Percentiles rank a stretch among this genome's conserved stretches.
phyloP scores from a whole-genome alignment of 2,888 invertebrate genomes.

The Ophioninae sp. region DNA sequence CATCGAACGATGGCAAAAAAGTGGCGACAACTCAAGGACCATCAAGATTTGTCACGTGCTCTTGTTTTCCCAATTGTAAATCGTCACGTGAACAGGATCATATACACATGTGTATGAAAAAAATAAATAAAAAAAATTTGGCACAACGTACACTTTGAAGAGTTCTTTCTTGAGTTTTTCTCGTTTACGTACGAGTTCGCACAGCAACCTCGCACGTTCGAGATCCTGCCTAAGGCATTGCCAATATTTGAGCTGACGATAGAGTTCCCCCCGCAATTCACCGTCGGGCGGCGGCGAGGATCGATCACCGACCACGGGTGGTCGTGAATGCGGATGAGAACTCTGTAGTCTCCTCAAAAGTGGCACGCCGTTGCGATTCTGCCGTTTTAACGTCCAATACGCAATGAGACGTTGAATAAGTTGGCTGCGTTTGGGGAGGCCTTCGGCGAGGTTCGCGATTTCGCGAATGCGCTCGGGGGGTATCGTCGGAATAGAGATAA shows the following conservation, averaged over 20 bases:
- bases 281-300: conserved; percentile 77
- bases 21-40: not conserved
- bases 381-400: conserved; percentile 98
- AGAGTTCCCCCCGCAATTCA: conserved; percentile 85
- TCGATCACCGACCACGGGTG: conserved; percentile 73
- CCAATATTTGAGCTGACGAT: conserved; percentile 95
- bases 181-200: conserved; percentile 96
- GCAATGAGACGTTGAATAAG: conserved; percentile 95
- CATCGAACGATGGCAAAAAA: not conserved
- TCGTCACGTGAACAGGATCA: not conserved
- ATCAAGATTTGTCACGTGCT: not conserved
- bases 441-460: conserved; percentile 86
- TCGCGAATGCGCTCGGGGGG: conserved; percentile 94
- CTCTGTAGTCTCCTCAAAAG: conserved; percentile 92
- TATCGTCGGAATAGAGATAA: conserved; percentile 96
- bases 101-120: not conserved
- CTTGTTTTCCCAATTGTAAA: not conserved
- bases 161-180: conserved; percentile 96
- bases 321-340: conserved; percentile 78
- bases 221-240: conserved; percentile 96
- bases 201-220: conserved; percentile 94
- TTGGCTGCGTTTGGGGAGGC: conserved; percentile 88
- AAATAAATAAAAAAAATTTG: not conserved
- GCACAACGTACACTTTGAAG: conserved; percentile 84
- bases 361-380: conserved; percentile 97